A percentile compares a stretch with the other conserved stretches of the same genome.
Evolutionary conservation across 2,797 vertebrate genomes (phyloP).

Genomic region (Fringilla coelebs): DNA sequence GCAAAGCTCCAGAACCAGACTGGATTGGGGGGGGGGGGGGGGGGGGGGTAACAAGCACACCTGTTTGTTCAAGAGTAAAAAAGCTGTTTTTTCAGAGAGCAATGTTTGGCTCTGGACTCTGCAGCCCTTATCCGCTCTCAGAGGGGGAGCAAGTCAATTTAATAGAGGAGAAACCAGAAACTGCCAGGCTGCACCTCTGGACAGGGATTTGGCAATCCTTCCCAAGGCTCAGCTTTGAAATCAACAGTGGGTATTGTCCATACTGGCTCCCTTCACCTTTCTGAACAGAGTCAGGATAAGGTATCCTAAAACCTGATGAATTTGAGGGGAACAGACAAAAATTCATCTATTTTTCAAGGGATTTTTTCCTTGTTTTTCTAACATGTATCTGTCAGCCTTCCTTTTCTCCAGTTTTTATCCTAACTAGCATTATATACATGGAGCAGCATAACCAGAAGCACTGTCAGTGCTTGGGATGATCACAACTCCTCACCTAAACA

Average conservation of each 20-base stretch:
- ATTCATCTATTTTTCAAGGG: background rate
- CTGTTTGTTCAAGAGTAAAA: background rate
- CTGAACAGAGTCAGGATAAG: background rate
- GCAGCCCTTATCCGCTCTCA: background rate
- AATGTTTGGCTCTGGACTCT: rapidly evolving
- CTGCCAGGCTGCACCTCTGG: background rate
- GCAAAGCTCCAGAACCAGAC: background rate
- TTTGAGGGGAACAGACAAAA: background rate
- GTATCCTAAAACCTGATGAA: background rate
- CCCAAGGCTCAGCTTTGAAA: background rate
- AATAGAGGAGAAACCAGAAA: background rate
- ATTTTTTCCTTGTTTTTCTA: background rate
- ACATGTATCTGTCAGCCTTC: background rate
- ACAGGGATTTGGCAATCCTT: background rate
- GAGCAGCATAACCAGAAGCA: background rate
- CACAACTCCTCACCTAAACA: background rate
- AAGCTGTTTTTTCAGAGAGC: background rate
- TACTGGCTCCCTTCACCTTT: background rate
- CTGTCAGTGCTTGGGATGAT: background rate
- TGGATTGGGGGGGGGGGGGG: too few species aligned
- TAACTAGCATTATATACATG: too few species aligned
- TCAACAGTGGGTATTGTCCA: too few species aligned
- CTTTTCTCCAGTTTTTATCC: background rate
- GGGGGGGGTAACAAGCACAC: background rate
- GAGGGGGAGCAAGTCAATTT: background rate